Evolutionary conservation across 2,888 invertebrate genomes (phyloP), one percentile per base, ranked within the genome.

Genomic region (Idaea biselata): DNA sequence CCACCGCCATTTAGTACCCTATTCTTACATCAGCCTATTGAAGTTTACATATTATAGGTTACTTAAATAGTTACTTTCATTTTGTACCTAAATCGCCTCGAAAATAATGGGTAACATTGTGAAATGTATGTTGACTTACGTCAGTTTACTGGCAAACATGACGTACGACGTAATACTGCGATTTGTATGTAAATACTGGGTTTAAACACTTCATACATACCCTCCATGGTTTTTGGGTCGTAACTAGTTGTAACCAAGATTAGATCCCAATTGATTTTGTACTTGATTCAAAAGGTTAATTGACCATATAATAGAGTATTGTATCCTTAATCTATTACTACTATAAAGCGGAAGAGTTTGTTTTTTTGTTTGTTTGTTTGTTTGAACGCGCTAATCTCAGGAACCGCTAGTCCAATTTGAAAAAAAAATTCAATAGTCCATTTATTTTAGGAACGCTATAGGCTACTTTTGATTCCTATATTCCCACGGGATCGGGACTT

Each of bases 111-210:
- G 44, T 14, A 44, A 31, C 33, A 18, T 55, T 55, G 58, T 60
- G 44, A 53, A 31, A 32, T 6, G 54, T 17, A 11, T 25, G 59
- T 59, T 17, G 60, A 54, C 61, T 58, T 57, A 32, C 65, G 53
- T 44, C 44, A 44, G 44, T 7, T 44, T 11, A 44, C 44, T 44
- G 14, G 14, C 11, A 44, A 44, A 44, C 44, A 44, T 8, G 11
- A 44, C 8, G 44, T 11, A 0, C 44, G 62, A 59, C 58, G 62
- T 65, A 65, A 65, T 62, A 60, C 58, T 58, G 61, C 60, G 63
- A 59, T 68, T 65, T 63, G 58, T 64, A 68, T 68, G 68, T 62
- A 60, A 63, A 66, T 63, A 33, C 59, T 53, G n/a, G 4, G 33
- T 17, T 59, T 58, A 59, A 55, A 63, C n/a, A 63, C 8, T 55